Base-by-base conservation (phyloP, 2,113 vertebrate species). In the Callaeas wilsoni region DNA sequence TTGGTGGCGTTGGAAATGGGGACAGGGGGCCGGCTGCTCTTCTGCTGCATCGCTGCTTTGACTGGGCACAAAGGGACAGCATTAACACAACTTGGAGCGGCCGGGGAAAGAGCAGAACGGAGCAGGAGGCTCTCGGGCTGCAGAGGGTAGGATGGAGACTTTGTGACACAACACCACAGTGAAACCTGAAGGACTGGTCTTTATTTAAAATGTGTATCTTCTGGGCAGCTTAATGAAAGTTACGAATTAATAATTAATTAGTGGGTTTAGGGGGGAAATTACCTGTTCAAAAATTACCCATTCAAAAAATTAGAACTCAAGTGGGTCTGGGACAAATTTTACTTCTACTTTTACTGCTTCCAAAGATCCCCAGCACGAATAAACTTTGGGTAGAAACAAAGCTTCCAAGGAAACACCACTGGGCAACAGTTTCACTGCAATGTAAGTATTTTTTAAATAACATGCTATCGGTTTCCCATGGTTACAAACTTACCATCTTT, bases 1-100 rank as follows among this genome's bases (percentile, higher is more conserved):
- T 99, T 99, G 42, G 98, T 98, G 47, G 98, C 98, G 1, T 98
- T 99, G 94, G 99, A 99, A 77, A 99, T 98, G 2, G 99, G 97
- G 4, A 98, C 92, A 0, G 98, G 98, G 0, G 98, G 97, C 12
- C 98, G 98, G 55, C 98, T 98, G 95, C 97, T 98, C 94, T 98
- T 99, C 33, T 98, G 98, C 88, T 99, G 99, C 59, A 98, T 86
- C 92, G 97, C 97, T 23, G 98, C 81, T 96, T 99, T 98, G 75
- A 98, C 99, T 99, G 93, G 9, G 89, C 32, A 93, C 7, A 68
- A 13, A 85, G 73, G 55, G 3, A 85, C 13, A 80, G n/a, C 7
- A 2, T 73, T 35, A 86, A 2, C 20, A 25, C 63, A 7, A 32
- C 37, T 35, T 26, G 9, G 0, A 39, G 4, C 1, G 39, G 65